Evolutionary conservation across 2,797 vertebrate species (phyloP).

Genomic region (Gila robusta): DNA sequence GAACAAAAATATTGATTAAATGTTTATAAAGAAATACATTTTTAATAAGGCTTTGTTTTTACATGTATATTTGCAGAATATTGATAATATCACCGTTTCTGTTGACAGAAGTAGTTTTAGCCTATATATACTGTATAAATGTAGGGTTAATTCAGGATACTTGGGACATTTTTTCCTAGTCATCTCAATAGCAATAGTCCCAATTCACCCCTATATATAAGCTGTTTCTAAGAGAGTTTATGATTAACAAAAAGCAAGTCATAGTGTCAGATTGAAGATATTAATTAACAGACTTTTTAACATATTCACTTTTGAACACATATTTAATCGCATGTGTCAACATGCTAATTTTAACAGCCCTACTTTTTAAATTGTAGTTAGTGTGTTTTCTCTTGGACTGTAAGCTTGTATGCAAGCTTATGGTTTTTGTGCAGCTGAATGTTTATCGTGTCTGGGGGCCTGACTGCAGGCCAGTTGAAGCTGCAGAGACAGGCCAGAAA

Average conservation of each 20-base stretch:
- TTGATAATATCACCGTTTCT: no score
- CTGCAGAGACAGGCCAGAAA: constrained; percentile 63
- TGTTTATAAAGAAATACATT: background rate
- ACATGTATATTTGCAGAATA: no score
- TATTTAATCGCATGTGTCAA: background rate
- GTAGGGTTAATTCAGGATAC: background rate
- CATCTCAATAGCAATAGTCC: background rate
- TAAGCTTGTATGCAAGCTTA: constrained; percentile 41
- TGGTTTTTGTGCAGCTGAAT: constrained; percentile 61
- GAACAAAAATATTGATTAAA: background rate
- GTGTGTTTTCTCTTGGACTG: background rate
- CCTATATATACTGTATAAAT: background rate
- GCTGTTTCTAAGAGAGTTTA: background rate
- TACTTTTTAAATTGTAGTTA: constrained; percentile 7
- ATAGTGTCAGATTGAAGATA: background rate
- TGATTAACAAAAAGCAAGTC: background rate
- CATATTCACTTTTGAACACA: background rate
- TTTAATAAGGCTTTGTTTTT: no score
- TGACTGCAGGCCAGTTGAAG: constrained; percentile 60
- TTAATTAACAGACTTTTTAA: background rate
- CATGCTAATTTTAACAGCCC: background rate
- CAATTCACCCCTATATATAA: background rate
- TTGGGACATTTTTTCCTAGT: background rate
- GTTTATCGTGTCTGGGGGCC: constrained; percentile 64
- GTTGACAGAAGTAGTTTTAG: no score